phyloP scores from a whole-genome alignment of 2,888 invertebrate genomes.

The Aporophyla nigra region DNA sequence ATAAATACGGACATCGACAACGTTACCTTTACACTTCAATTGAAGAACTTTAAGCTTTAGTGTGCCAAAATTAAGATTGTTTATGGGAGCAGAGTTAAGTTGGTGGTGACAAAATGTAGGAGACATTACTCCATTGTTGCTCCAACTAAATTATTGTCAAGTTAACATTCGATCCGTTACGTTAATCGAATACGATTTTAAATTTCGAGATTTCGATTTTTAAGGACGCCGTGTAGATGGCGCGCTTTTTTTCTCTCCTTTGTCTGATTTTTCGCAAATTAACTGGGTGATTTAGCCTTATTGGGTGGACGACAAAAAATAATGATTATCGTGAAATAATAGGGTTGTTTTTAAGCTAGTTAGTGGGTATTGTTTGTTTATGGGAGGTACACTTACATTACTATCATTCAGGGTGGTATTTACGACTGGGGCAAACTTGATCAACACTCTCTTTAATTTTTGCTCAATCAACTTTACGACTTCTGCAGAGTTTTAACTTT shows the following conservation, averaged over 20 bases:
- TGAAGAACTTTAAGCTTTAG: conserved; percentile 23
- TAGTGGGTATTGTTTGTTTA: conserved; percentile 24
- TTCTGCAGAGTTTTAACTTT: neutral
- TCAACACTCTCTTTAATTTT: conserved; percentile 11
- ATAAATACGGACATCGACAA: conserved; percentile 78
- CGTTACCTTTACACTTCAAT: neutral
- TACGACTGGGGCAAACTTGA: conserved; percentile 29
- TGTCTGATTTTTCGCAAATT: conserved; percentile 63
- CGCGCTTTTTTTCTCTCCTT: conserved; percentile 41
- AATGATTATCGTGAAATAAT: conserved; percentile 42
- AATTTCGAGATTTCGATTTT: conserved; percentile 72
- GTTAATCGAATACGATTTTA: conserved; percentile 73
- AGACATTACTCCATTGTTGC: conserved; percentile 74
- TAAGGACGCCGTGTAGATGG: conserved; percentile 68
- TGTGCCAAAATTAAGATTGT: neutral
- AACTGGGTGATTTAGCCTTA: conserved; percentile 64
- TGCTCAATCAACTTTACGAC: neutral
- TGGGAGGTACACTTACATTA: neutral
- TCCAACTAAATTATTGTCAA: conserved; percentile 73
- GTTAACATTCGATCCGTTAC: conserved; percentile 73
- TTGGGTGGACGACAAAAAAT: conserved; percentile 59
- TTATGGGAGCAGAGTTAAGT: conserved; percentile 2
- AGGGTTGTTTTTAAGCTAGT: conserved; percentile 57
- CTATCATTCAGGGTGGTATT: conserved; percentile 15
- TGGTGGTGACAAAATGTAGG: conserved; percentile 69